Evolutionary conservation across 2,113 vertebrate species (phyloP).

Genomic region (Ibidorhyncha struthersii): DNA sequence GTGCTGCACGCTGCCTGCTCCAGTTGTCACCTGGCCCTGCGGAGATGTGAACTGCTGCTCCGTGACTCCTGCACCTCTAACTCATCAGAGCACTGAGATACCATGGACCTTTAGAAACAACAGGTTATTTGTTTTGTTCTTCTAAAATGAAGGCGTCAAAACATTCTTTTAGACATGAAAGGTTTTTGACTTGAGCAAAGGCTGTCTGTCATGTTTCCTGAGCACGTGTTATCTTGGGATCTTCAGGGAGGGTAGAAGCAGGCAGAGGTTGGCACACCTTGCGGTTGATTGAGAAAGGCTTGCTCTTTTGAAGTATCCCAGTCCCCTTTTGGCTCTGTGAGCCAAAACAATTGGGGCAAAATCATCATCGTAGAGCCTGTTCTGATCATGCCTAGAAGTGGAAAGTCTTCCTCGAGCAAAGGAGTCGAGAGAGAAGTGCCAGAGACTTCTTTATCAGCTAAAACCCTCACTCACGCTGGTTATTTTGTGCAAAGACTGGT

Average conservation of each 20-base stretch:
- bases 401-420: background rate
- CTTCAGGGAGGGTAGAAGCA: background rate
- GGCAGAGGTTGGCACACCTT: background rate
- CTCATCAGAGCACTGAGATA: background rate
- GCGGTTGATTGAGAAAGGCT: background rate
- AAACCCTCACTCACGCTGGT: background rate
- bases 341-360: background rate
- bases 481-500: background rate
- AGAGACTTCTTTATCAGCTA: background rate
- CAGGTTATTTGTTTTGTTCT: background rate
- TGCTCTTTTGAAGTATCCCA: background rate
- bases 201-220: background rate
- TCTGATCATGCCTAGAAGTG: background rate
- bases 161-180: background rate
- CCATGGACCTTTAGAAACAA: background rate
- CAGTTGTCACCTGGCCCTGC: rapidly evolving
- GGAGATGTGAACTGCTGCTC: background rate
- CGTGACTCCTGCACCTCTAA: background rate
- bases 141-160: background rate
- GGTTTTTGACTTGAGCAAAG: background rate
- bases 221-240: background rate
- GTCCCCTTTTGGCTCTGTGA: background rate
- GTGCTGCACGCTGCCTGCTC: background rate
- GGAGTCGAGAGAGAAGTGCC: background rate
- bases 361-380: background rate